Evolutionary conservation across 2,113 vertebrate species (phyloP), one percentile per base, ranked within the genome.

Genomic region (Paraplagusia blochii): DNA sequence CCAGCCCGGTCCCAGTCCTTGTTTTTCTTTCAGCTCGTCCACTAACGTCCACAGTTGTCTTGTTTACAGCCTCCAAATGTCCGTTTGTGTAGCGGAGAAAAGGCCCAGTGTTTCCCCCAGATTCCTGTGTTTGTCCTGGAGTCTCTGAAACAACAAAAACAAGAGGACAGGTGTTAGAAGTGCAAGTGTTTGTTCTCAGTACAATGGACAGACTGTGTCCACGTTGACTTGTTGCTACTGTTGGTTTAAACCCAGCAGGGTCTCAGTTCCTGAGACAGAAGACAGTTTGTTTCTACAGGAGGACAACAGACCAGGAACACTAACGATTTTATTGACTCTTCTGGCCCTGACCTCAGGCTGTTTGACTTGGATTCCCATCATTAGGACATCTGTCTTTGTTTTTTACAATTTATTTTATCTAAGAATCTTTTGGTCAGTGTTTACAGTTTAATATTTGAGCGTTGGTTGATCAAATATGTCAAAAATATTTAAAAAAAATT

Each of bases 111-210:
- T 13, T 40, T 34, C 47, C 49, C 59, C 51, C 34, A 68, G 46
- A 29, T 51, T 43, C 34, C 8, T 8, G 1, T 5, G 34, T 36
- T 17, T 55, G 17, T 36, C 60, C 12, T 15, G 38, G 22, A 35
- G 62, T 58, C 56, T 15, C 58, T 69, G 73, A 63, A 76, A 69
- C 43, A 76, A 74, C 85, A 80, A 69, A 70, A 79, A 74, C 85
- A 83, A 62, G 58, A 72, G 75, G 47, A 77, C 61, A 86, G 72
- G 17, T 76, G 77, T 1, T 70, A 74, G 77, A 38, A 70, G 74
- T 71, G 68, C 66, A 85, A 17, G 42, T 10, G 44, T 50, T 18
- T 12, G 12, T 59, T 58, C 34, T 45, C 17, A 14, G 19, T 4
- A 58, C 74, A 66, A 59, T 44, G 44, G 19, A 16, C n/a, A 47